phyloP scores from a whole-genome alignment of 37 sponge, comb jelly and placozoan genomes.

The Spongilla lacustris region DNA sequence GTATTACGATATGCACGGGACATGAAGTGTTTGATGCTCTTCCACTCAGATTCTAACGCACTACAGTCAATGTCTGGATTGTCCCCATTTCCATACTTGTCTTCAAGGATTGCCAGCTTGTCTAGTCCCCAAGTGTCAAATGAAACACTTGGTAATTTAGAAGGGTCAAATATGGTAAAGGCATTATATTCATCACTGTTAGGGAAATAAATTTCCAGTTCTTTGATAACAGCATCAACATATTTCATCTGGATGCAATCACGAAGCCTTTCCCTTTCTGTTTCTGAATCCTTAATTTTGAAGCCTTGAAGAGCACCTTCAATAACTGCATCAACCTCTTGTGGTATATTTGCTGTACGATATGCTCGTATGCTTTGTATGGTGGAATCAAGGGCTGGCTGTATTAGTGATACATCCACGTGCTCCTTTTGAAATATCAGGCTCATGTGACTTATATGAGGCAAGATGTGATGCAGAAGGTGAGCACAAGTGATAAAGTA shows the following conservation, averaged over 20 bases:
- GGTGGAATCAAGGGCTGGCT: background rate
- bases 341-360: too few species aligned
- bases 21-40: background rate
- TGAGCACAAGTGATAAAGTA: conserved; percentile 12
- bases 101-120: background rate
- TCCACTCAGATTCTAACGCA: conserved; percentile 8
- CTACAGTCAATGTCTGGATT: background rate
- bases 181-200: conserved; percentile 6
- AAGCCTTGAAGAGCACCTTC: conserved; percentile 9
- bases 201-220: conserved; percentile 17
- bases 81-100: background rate
- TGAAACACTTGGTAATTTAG: conserved; percentile 11
- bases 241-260: background rate
- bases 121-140: conserved; percentile 8
- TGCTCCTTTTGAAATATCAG: conserved; percentile 14
- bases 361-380: background rate
- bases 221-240: conserved; percentile 16
- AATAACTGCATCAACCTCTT: too few species aligned
- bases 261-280: background rate
- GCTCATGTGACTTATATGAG: conserved; percentile 23
- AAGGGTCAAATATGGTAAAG: conserved; percentile 27
- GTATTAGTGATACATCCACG: conserved; percentile 5
- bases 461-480: conserved; percentile 13
- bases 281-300: conserved; percentile 4
- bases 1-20: background rate